Percentiles rank a stretch among this genome's conserved stretches.
These are phyloP conservation scores for Gymnorhina tibicen DNA, from an alignment of 2,113 vertebrate species.

Conservation along the genomic window DNA sequence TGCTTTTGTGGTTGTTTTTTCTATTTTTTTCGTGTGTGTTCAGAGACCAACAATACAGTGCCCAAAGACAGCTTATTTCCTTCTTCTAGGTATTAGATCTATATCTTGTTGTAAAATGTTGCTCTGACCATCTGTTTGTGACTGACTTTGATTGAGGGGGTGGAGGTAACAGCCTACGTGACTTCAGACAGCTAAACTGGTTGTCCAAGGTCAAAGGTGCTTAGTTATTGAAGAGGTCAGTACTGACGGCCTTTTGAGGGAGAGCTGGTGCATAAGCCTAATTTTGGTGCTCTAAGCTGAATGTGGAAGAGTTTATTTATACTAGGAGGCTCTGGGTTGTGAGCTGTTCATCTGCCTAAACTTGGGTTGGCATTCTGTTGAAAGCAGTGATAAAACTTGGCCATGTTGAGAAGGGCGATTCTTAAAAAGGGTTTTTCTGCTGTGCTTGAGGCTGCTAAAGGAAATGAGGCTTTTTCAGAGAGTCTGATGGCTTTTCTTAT, in stretches of 20 bases:
- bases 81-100: not conserved
- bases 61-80: not conserved
- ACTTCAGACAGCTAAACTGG: not conserved
- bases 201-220: not conserved
- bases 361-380: not conserved
- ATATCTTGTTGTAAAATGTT: not conserved
- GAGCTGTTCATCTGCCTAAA: not conserved
- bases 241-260: not conserved
- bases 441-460: not conserved
- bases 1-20: not conserved
- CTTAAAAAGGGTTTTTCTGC: not conserved
- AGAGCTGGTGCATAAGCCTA: not conserved
- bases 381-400: not conserved
- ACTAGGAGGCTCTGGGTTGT: not conserved
- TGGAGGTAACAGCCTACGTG: not conserved
- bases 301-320: not conserved
- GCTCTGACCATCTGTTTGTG: not conserved
- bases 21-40: not conserved
- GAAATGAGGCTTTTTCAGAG: not conserved
- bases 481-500: not conserved
- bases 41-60: not conserved
- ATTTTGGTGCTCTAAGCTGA: not conserved
- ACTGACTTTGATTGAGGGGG: not conserved
- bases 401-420: rapidly evolving
- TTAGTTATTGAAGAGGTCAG: not conserved